Evolutionary conservation across 2,797 vertebrate species (phyloP), one percentile per base, ranked within the genome.

Genomic region (Orestias chungarensis): DNA sequence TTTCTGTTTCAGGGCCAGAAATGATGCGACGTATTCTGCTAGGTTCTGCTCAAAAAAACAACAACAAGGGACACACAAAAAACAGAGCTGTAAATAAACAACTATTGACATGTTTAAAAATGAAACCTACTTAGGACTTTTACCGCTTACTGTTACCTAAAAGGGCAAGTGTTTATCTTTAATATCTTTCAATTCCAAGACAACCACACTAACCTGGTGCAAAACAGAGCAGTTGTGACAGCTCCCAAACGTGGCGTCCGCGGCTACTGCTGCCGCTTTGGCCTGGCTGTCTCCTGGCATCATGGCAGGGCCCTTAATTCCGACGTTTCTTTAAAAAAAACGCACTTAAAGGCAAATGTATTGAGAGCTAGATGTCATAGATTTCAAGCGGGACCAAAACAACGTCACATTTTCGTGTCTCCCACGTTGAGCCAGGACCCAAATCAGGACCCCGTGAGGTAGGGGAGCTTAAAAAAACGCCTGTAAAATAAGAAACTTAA

Each of bases 1-100:
- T 89, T 97, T 98, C 92, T 98, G 96, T 88, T 99, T 99, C 81
- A 99, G 92, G 18, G 95, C 94, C 88, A 99, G 91, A 82, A 99
- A 92, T 43, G 97, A 96, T 14, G 96, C 92, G 70, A 99, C 95
- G 80, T 98, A 99, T 78, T 98, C 97, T 72, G 96, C 95, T 86
- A 99, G 91, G 83, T 90, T 98, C 98, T 99, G 93, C 23, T 91
- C 93, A 14, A 3, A 20, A 38, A 46, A 6, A 59, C 3, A 7
- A 49, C 0, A 44, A 15, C 7, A 38, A 33, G 3, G 4, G 3
- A 65, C 14, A 9, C 27, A 46, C 6, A 44, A 8, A 33, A 38
- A 11, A 42, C 18, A n/a, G 4, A 33, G 4, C 5, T 4, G 20
- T 8, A 5, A 18, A 20, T 40, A 6, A 9, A 4, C 49, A 3